phyloP scores from a whole-genome alignment of 2,888 invertebrate genomes.

The Dromius quadrimaculatus region DNA sequence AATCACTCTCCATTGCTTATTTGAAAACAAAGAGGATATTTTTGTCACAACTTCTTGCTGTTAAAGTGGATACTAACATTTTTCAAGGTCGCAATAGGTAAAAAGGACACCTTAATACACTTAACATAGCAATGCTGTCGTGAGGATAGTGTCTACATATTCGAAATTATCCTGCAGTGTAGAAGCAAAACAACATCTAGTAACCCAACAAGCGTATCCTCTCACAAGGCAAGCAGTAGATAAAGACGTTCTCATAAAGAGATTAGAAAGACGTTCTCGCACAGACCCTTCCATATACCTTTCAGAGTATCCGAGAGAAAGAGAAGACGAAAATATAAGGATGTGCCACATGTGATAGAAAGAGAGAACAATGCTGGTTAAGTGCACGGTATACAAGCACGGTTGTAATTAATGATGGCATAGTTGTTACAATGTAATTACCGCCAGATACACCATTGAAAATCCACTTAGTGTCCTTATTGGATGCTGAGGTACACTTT shows the following conservation, averaged over 20 bases:
- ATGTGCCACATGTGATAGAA: conserved; percentile 1
- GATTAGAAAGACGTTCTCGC: conserved; percentile 47
- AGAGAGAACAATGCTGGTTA: conserved; percentile 37
- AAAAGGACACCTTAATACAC: no score
- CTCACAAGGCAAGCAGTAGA: conserved; percentile 24
- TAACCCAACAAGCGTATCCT: conserved; percentile 6
- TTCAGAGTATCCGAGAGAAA: conserved; percentile 20
- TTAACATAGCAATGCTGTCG: no score
- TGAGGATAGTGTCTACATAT: not conserved
- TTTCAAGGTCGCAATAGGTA: no score
- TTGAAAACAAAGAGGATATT: no score
- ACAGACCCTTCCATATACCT: conserved; percentile 29
- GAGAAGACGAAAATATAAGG: conserved; percentile 21
- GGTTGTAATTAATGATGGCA: conserved; percentile 57
- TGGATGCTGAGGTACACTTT: conserved; percentile 4
- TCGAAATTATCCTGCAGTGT: conserved; percentile 1
- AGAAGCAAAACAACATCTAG: not conserved
- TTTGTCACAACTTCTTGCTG: no score
- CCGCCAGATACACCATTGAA: conserved; percentile 58
- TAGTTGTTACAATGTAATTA: conserved; percentile 58
- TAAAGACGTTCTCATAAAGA: conserved; percentile 42
- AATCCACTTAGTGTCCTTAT: conserved; percentile 56
- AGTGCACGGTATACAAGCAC: conserved; percentile 52
- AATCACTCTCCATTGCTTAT: no score
- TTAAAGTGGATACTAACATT: no score